Evolutionary conservation across 2,113 vertebrate species (phyloP), one percentile per base, ranked within the genome.

Genomic region (Piaya cayana): DNA sequence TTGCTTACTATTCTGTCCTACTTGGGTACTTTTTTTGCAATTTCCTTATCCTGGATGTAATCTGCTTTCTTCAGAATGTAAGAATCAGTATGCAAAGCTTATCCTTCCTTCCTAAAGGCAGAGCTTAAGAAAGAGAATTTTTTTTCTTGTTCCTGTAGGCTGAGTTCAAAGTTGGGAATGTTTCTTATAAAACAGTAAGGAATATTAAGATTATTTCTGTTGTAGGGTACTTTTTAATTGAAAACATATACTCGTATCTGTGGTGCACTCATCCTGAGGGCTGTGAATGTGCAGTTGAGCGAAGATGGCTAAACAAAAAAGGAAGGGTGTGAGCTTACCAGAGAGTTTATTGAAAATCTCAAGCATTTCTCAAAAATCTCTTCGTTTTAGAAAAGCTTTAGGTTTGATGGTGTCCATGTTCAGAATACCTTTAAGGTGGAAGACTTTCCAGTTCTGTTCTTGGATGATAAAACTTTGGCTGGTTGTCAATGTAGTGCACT

Each of bases 51-150:
- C 92, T 95, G 92, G 30, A 90, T 90, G 60, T 96, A 94, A 94
- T 96, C 88, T 95, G 76, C 92, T 93, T 95, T 94, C 86, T 95
- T 88, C 59, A 88, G 87, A 94, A 88, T 90, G 76, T 68, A 90
- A 71, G 90, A 97, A 95, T 95, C 65, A 12, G 72, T 96, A 96
- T 95, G 93, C 86, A 78, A 82, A 92, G 91, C 87, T 95, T 95
- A 91, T 95, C 82, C 84, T 93, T 92, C 89, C 94, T 95, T 95
- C 82, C 94, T 95, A 91, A 96, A 95, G 94, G 86, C 92, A 93
- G 34, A 50, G 86, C 92, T 97, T 94, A 94, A 93, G 92, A 94
- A 81, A 86, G 75, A 94, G 71, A 96, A 88, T 88, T 81, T 26
- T 85, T 63, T 74, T 82, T 92, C 30, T 83, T 59, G 89, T 92